Percentiles rank a stretch among this genome's conserved stretches.
phyloP scores from a whole-genome alignment of 2,888 invertebrate genomes.

The Hedychridium roseum region DNA sequence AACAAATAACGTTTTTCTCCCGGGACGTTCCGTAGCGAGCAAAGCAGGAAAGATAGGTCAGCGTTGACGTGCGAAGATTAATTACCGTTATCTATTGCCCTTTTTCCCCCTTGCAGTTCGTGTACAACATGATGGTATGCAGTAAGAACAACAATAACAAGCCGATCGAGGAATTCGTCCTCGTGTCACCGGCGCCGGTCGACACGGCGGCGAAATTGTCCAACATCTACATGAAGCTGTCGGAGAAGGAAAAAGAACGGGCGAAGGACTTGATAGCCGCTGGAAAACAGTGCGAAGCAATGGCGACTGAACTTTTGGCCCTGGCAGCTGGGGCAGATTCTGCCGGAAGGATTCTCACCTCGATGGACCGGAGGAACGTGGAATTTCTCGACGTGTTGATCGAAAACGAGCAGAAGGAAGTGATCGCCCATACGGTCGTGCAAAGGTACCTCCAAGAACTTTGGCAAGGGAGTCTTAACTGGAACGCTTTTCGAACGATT shows the following conservation, averaged over 20 bases:
- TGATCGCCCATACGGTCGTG: constrained; percentile 95
- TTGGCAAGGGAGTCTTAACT: constrained; percentile 96
- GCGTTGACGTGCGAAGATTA: too few relatives aligned
- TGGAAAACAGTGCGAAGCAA: constrained; percentile 94
- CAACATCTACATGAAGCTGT: constrained; percentile 86
- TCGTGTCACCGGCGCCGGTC: constrained; percentile 99
- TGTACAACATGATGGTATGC: constrained; percentile 98
- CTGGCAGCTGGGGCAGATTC: constrained; percentile 94
- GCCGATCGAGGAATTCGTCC: constrained; percentile 96
- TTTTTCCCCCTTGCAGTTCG: constrained; percentile 69
- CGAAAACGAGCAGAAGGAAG: constrained; percentile 98
- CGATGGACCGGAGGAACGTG: constrained; percentile 92
- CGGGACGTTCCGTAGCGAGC: too few relatives aligned
- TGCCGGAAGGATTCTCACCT: constrained; percentile 92
- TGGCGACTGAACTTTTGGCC: constrained; percentile 96
- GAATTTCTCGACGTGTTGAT: constrained; percentile 97
- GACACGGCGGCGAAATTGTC: constrained; percentile 98
- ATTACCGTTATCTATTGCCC: too few relatives aligned
- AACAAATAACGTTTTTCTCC: too few relatives aligned
- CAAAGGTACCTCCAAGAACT: constrained; percentile 97
- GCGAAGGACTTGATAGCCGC: constrained; percentile 96
- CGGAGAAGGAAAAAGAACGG: constrained; percentile 96
- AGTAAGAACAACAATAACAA: constrained; percentile 95
- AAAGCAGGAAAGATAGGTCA: too few relatives aligned
- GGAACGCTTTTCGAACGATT: constrained; percentile 95